Base-by-base conservation (phyloP, 2,888 invertebrate genomes). In the Drosophila subquinaria region DNA sequence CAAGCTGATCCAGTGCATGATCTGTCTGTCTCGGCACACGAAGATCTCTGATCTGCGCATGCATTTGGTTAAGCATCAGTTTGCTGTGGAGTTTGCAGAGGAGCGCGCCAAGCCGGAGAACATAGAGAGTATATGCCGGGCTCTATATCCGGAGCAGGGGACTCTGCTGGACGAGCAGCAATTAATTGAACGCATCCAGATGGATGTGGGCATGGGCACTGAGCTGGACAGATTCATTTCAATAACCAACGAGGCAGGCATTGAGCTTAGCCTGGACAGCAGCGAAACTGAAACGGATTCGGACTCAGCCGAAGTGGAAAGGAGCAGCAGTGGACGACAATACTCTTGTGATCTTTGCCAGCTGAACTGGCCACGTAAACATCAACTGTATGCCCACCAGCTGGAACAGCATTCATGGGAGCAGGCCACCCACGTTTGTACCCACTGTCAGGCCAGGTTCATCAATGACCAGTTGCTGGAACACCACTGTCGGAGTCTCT, bases 361-460 rank as follows among this genome's bases (percentile, higher is more conserved):
- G 11, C 35, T 80, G 20, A 63, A 63, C 9, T 89, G 91, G 56
- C 60, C 80, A 23, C 87, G 93, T 2, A 92, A 91, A 62, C 88
- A 92, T 67, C 88, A 90, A 71, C 76, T 92, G 0, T 91, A 88
- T 57, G 85, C 89, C 13, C 92, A 92, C 72, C 92, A 93, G 67
- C 67, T 79, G 35, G 79, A 75, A 4, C 67, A 73, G 8, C 93
- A 93, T 62, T 65, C 52, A 3, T 85, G 94, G 83, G 93, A 73
- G 11, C 62, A 94, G 0, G 94, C 94, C 0, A 93, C 93, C 0
- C 91, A 93, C 33, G 92, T 93, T 30, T 95, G 95, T 73, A 91
- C 92, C 35, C 90, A 93, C 17, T 95, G 95, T 79, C 91, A 93
- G 20, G 93, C 94, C 89, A 89, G 93, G 35, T 95, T 94, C 78